Evolutionary conservation across 2,797 vertebrate species (phyloP).

Genomic region (Siniperca undulata): DNA sequence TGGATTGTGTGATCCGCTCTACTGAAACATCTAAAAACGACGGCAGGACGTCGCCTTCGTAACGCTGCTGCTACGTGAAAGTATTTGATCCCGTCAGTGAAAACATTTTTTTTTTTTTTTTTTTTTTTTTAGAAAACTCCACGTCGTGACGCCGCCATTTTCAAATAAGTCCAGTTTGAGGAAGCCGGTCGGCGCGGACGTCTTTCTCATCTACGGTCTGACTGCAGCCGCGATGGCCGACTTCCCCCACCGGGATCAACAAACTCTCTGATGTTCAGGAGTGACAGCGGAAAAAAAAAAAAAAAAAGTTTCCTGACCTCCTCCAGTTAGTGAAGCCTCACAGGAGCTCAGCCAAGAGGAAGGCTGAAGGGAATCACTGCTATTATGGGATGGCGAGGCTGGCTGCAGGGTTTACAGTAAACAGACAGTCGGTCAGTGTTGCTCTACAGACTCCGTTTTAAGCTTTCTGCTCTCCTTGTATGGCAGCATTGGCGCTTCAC

Average conservation of each 20-base stretch:
- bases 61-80: too few species aligned
- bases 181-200: neutral
- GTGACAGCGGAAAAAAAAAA: neutral
- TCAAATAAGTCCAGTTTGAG: too few species aligned
- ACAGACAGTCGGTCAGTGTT: neutral
- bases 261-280: neutral
- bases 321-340: conserved; percentile 6
- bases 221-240: neutral
- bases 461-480: conserved; percentile 35
- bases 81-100: too few species aligned
- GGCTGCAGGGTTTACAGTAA: conserved; percentile 43
- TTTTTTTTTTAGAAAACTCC: too few species aligned
- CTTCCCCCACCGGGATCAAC: neutral
- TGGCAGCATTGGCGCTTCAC: conserved; percentile 1
- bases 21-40: neutral
- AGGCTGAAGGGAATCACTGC: neutral
- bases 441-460: conserved; percentile 2
- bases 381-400: conserved; percentile 10
- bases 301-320: neutral
- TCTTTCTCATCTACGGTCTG: neutral
- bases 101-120: too few species aligned
- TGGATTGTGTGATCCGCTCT: neutral
- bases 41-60: neutral
- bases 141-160: too few species aligned
- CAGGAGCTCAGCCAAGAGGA: too few species aligned